These are phyloP conservation scores for Salvator merianae DNA, from an alignment of 2,113 vertebrate species.

Conservation along the genomic window DNA sequence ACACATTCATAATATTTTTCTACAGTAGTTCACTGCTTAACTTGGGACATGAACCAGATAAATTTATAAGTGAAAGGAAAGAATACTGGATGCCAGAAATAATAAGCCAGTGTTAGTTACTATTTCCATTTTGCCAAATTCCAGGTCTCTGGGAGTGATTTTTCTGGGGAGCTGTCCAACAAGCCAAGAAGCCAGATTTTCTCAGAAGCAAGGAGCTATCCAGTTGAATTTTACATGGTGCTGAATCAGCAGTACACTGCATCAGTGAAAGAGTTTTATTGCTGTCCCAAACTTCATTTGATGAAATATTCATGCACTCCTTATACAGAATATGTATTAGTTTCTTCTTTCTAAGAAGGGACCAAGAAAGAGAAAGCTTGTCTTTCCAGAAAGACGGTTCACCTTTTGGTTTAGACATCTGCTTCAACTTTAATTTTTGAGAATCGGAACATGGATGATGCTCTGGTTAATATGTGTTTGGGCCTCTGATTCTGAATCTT, in stretches of 20 bases:
- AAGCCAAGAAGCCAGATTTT: background rate
- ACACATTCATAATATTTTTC: background rate
- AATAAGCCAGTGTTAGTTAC: background rate
- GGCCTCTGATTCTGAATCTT: background rate
- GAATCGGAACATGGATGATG: background rate
- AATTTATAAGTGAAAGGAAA: background rate
- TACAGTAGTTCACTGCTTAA: background rate
- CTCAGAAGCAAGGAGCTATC: background rate
- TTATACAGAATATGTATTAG: background rate
- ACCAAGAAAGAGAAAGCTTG: background rate
- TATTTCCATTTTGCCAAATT: background rate
- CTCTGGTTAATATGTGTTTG: background rate
- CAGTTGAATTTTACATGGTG: background rate
- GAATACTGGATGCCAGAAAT: background rate
- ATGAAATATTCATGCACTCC: background rate
- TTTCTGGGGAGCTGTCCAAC: background rate
- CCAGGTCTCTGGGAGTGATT: background rate
- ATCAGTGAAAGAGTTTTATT: background rate
- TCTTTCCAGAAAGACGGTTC: background rate
- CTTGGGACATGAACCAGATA: background rate
- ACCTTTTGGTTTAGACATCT: background rate
- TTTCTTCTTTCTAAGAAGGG: background rate
- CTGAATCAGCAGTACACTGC: background rate
- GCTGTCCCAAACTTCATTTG: background rate
- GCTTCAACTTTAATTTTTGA: background rate